Evolutionary conservation across 2,888 invertebrate genomes (phyloP).

Genomic region (Syrphus vitripennis): DNA sequence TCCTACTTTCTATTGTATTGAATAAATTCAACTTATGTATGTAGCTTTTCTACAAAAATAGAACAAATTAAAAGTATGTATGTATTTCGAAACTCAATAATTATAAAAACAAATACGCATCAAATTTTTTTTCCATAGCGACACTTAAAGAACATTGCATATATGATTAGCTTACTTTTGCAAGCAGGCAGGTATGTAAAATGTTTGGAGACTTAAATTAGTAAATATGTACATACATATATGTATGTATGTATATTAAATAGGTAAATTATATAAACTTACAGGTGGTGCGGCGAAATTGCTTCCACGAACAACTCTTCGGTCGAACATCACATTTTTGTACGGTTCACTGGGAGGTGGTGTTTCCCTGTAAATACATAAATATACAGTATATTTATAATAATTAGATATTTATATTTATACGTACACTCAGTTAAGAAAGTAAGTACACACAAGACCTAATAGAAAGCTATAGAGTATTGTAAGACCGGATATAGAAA

Average conservation of each 20-base stretch:
- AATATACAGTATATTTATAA: neutral
- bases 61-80: neutral
- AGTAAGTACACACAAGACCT: too few species aligned
- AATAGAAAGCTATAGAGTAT: too few species aligned
- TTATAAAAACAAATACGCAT: neutral
- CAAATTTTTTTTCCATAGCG: neutral
- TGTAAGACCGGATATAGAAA: too few species aligned
- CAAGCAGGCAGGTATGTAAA: neutral
- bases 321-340: conserved; percentile 95
- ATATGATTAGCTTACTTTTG: neutral
- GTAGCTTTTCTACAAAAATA: neutral
- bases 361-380: conserved; percentile 76
- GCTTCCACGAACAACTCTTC: conserved; percentile 92
- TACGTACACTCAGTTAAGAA: too few species aligned
- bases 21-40: neutral
- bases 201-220: neutral
- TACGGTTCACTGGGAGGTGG: conserved; percentile 81
- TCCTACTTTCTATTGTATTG: neutral
- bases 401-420: neutral
- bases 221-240: neutral
- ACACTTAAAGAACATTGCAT: neutral
- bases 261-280: conserved; percentile 60
- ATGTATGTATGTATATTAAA: neutral
- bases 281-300: conserved; percentile 85
- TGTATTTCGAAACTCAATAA: neutral